These are phyloP conservation scores for Hofmannophila pseudospretella DNA, from an alignment of 2,888 invertebrate species.

Conservation along the genomic window DNA sequence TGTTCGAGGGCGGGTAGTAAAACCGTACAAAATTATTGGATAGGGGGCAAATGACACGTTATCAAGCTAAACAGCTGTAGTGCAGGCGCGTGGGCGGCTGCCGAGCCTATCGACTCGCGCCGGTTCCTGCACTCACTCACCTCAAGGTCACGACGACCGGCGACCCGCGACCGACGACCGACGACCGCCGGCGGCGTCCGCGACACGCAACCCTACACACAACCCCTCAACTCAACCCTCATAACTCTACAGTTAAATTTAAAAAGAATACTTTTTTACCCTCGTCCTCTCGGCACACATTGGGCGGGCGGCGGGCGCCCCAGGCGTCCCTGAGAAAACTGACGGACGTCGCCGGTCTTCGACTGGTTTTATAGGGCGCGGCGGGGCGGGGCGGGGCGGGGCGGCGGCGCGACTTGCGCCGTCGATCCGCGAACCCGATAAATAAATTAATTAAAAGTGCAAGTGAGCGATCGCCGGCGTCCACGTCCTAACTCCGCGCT, in stretches of 20 bases:
- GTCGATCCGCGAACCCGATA: slow-evolving; percentile 75
- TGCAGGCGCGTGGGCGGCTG: slow-evolving; percentile 63
- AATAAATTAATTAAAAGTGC: slow-evolving; percentile 80
- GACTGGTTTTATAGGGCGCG: slow-evolving; percentile 54
- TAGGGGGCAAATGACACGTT: slow-evolving; percentile 37
- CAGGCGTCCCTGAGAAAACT: slow-evolving; percentile 64
- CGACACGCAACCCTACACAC: slow-evolving; percentile 48
- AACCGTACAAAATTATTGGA: neutral
- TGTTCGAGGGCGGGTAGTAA: neutral
- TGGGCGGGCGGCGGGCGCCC: slow-evolving; percentile 53
- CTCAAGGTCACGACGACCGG: slow-evolving; percentile 58
- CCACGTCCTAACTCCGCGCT: slow-evolving; percentile 18
- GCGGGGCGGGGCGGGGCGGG: slow-evolving; percentile 60
- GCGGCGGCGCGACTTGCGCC: slow-evolving; percentile 67
- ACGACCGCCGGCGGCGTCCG: slow-evolving; percentile 24
- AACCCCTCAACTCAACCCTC: slow-evolving; percentile 35
- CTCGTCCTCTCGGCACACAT: slow-evolving; percentile 61
- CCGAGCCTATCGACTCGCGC: slow-evolving; percentile 51
- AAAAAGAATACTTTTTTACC: slow-evolving; percentile 48
- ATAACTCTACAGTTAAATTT: slow-evolving; percentile 25
- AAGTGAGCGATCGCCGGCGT: slow-evolving; percentile 70
- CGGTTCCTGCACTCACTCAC: slow-evolving; percentile 60
- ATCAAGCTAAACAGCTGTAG: slow-evolving; percentile 68
- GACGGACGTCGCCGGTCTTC: slow-evolving; percentile 61
- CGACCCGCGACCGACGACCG: slow-evolving; percentile 27